Conservation (phyloP, 2,113 vertebrate genomes). For the Vidua macroura region DNA sequence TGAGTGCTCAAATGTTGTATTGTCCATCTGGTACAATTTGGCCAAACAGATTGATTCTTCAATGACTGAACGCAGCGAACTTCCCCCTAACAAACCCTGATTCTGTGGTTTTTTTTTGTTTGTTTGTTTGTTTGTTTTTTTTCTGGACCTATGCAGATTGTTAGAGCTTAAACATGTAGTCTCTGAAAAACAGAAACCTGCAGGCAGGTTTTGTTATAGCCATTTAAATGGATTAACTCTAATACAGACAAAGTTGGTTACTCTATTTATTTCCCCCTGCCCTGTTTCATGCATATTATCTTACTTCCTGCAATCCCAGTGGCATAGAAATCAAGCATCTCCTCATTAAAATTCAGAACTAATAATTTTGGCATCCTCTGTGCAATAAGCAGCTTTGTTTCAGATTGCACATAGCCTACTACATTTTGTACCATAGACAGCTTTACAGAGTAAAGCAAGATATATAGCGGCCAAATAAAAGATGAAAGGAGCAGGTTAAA, state of each 20-base stretch:
- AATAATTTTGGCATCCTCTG: slow-evolving; percentile 16
- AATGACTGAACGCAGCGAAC: neutral
- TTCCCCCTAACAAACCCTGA: neutral
- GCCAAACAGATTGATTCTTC: neutral
- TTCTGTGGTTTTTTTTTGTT: neutral
- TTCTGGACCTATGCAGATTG: neutral
- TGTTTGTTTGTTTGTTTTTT: neutral
- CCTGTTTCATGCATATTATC: neutral
- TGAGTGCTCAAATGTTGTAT: neutral
- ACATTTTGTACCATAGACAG: neutral
- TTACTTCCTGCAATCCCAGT: neutral
- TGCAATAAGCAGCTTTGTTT: slow-evolving; percentile 21
- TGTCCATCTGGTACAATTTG: neutral
- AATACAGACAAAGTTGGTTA: neutral
- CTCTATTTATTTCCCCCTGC: neutral
- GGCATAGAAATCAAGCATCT: slow-evolving; percentile 1
- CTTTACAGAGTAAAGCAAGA: neutral
- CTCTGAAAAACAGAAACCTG: neutral
- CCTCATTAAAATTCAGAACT: slow-evolving; percentile 30
- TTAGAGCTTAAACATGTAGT: neutral
- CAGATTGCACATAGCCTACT: neutral
- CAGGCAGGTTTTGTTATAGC: neutral
- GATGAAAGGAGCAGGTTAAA: neutral
- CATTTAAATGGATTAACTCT: neutral
- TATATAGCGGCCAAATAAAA: neutral